phyloP scores from a whole-genome alignment of 2,113 vertebrate genomes.

The Lanius collurio region DNA sequence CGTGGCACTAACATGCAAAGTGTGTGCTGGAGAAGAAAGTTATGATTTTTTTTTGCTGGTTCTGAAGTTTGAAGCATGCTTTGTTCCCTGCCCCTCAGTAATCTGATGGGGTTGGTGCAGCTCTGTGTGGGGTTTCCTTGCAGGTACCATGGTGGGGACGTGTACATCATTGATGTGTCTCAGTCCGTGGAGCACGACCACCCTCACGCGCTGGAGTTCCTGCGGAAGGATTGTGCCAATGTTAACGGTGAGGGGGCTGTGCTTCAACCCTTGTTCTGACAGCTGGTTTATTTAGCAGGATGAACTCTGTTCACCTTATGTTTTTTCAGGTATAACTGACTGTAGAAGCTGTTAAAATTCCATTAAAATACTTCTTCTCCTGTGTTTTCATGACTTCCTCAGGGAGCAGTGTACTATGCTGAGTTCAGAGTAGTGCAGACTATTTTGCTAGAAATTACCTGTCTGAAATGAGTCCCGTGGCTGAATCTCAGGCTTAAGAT shows the following conservation, averaged over 20 bases:
- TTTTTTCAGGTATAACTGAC: neutral
- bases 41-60: neutral
- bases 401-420: neutral
- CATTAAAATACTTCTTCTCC: neutral
- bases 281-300: neutral
- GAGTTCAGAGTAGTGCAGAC: neutral
- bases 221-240: constrained; percentile 93
- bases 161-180: constrained; percentile 92
- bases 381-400: neutral
- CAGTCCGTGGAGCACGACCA: constrained; percentile 97
- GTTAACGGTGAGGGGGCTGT: constrained; percentile 81
- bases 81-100: neutral
- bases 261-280: neutral
- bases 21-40: neutral
- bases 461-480: neutral
- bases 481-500: neutral
- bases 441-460: neutral
- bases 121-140: neutral
- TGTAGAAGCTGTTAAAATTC: neutral
- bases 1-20: neutral
- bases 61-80: neutral
- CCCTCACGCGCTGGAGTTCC: constrained; percentile 92
- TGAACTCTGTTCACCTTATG: neutral
- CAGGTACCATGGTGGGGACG: constrained; percentile 86
- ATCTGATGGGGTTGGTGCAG: neutral